phyloP scores from a whole-genome alignment of 2,888 invertebrate species.

The Germaria angustata region DNA sequence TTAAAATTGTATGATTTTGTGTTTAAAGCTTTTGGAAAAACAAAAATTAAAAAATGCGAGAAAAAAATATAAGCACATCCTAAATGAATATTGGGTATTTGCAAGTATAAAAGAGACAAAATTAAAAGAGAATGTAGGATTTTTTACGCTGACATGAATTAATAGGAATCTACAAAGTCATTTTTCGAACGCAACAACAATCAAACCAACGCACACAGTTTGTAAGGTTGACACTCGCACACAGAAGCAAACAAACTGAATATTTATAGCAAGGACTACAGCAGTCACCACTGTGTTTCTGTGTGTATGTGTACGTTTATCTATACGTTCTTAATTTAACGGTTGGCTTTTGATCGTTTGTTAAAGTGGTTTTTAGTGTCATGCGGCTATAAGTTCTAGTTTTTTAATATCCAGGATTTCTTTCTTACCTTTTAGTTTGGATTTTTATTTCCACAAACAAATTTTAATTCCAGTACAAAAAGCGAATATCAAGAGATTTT shows the following conservation, averaged over 20 bases:
- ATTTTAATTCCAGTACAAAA: no score
- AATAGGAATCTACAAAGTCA: constrained; percentile 27
- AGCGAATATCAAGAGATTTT: no score
- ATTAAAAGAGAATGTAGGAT: constrained; percentile 7
- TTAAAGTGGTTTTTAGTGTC: constrained; percentile 55
- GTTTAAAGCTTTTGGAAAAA: neutral
- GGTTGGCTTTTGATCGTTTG: constrained; percentile 54
- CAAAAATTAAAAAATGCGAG: no score
- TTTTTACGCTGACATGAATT: constrained; percentile 25
- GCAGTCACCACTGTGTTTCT: neutral
- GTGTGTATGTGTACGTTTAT: neutral
- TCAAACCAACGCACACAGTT: neutral
- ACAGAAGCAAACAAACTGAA: neutral
- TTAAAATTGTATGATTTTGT: constrained; percentile 25
- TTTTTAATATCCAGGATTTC: no score
- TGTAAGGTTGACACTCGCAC: neutral
- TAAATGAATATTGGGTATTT: constrained; percentile 37
- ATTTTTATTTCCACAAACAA: no score
- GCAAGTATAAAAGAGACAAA: neutral
- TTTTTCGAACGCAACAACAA: constrained; percentile 24
- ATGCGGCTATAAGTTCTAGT: neutral
- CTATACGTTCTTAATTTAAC: no score
- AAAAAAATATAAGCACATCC: constrained; percentile 20
- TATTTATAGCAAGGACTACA: constrained; percentile 15
- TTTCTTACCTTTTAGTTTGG: no score